Conservation (phyloP, 2,888 invertebrate genomes). For the Cyclophora punctaria region DNA sequence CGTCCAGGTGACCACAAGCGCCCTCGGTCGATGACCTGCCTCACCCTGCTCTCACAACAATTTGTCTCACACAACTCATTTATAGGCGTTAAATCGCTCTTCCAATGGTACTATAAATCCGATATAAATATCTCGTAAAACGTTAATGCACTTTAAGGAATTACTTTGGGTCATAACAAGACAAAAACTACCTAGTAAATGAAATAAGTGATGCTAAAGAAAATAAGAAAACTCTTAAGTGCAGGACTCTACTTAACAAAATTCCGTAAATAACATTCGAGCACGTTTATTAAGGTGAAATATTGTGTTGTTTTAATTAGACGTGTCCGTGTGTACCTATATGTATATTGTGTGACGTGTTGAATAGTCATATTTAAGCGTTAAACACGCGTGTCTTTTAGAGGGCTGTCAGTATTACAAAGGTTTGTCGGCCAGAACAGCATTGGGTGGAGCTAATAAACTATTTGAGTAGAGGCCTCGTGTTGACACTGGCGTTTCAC, state of each 20-base stretch:
- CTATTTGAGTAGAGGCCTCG: slow-evolving; percentile 70
- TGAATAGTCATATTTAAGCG: slow-evolving; percentile 60
- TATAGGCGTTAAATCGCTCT: slow-evolving; percentile 58
- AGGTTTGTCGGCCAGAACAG: slow-evolving; percentile 63
- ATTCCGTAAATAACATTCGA: too few relatives aligned
- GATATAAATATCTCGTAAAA: slow-evolving; percentile 52
- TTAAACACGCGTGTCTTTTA: slow-evolving; percentile 64
- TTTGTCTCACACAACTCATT: slow-evolving; percentile 53
- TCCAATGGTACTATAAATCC: slow-evolving; percentile 52
- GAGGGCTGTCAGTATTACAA: slow-evolving; percentile 66
- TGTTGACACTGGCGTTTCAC: slow-evolving; percentile 75
- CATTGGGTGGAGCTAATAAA: slow-evolving; percentile 73
- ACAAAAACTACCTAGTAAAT: too few relatives aligned
- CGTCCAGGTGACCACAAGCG: slow-evolving; percentile 53
- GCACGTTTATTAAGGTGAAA: neutral
- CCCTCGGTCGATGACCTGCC: slow-evolving; percentile 54
- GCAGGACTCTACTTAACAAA: too few relatives aligned
- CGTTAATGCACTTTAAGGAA: slow-evolving; percentile 48
- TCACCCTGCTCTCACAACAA: slow-evolving; percentile 38
- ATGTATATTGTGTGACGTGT: slow-evolving; percentile 41
- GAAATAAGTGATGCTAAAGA: too few relatives aligned
- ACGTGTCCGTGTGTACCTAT: slow-evolving; percentile 24
- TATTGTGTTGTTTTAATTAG: slow-evolving; percentile 12
- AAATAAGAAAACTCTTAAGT: too few relatives aligned
- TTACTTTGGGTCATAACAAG: slow-evolving; percentile 17